These are phyloP conservation scores for Dryadula phaetusa DNA, from an alignment of 2,888 invertebrate genomes.

Conservation along the genomic window DNA sequence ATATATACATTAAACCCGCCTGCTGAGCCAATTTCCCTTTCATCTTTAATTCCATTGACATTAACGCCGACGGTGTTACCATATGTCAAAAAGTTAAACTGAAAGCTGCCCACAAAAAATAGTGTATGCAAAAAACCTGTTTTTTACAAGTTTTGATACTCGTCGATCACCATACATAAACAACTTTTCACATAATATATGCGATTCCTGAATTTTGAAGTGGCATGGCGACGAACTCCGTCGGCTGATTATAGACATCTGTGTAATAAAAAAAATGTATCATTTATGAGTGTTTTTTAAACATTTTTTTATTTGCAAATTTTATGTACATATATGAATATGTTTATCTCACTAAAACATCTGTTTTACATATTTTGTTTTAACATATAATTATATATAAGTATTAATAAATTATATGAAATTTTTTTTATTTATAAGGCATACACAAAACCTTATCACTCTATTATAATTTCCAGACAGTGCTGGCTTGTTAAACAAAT, in stretches of 20 bases:
- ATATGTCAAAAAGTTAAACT: not conserved
- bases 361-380: no score
- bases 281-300: not conserved
- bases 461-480: no score
- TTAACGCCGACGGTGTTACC: not conserved
- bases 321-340: no score
- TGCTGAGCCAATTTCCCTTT: no score
- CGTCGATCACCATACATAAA: not conserved
- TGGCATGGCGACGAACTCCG: not conserved
- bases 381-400: no score
- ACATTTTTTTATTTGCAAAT: no score
- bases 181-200: constrained; percentile 1
- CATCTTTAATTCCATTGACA: not conserved
- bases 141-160: not conserved
- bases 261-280: not conserved
- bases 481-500: no score
- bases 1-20: no score
- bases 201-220: not conserved
- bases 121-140: not conserved
- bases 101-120: not conserved
- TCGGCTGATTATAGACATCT: not conserved
- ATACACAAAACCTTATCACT: no score
- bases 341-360: no score
- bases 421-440: no score
- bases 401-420: no score